Base-by-base conservation (phyloP, 2,797 vertebrate species). In the Pseudochirops cupreus region DNA sequence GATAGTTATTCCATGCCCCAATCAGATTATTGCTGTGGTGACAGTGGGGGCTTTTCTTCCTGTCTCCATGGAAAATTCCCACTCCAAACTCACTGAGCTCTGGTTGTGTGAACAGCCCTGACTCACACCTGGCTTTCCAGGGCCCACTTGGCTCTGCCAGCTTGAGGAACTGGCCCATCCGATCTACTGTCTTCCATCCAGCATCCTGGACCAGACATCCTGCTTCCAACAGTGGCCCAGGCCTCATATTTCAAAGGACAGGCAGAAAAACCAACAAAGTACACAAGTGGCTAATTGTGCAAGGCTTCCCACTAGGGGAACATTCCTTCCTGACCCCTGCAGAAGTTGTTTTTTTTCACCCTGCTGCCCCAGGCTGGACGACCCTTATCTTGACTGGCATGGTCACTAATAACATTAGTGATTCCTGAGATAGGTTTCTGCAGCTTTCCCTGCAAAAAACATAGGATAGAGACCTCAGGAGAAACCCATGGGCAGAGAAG, bases 341-440 rank as follows among this genome's bases (percentile, higher is more conserved):
- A 39, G 56, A 1, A 0, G 91, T 94, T 28, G 53, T 9, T 58
- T 50, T 28, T 46, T 28, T 46, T 56, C 52, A 53, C 87, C 54
- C 0, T 1, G 0, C 21, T 52, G 5, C 1, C 46, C 50, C 0
- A 0, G 93, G 92, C 46, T 0, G 21, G 46, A 90, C 52, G 91
- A 95, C 91, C 52, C 56, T 92, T 92, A 53, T 92, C 58, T 0
- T 18, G 93, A 91, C 89, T 87, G 91, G 94, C 53, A 18, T 62
- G 12, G 0, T 0, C 0, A 95, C 7, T 0, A 0, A 91, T 67
- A 94, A 74, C 0, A 4, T 13, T 1, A 50, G 0, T 92, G 95
- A 87, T 82, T 31, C 13, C n/a, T 33, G 1, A 54, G 54, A 39
- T 28, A 28, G 90, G 53, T 28, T 94, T 93, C 0, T 5, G 93